A percentile compares a stretch with the other conserved stretches of the same genome.
These are phyloP conservation scores for Callithrix jacchus DNA, from an alignment of 2,113 vertebrate species.

Conservation along the genomic window DNA sequence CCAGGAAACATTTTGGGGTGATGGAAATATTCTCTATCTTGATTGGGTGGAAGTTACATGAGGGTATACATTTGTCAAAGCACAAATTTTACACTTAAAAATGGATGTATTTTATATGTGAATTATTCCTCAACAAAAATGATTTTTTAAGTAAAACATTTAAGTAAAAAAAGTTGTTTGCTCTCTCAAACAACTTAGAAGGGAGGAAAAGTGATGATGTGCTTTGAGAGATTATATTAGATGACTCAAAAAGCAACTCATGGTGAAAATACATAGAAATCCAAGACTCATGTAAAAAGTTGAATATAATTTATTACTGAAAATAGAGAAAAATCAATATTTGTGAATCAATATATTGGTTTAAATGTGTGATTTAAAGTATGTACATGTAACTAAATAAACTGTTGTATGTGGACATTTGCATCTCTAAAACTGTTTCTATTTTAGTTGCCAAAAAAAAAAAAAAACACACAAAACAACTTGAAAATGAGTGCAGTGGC, in stretches of 20 bases:
- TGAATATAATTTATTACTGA: not conserved
- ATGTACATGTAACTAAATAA: conserved; percentile 8
- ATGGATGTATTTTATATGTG: not conserved
- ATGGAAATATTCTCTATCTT: not conserved
- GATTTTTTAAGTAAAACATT: not conserved
- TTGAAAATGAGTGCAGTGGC: not conserved
- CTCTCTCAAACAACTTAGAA: not conserved
- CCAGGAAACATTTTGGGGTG: not conserved
- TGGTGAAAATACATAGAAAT: not conserved
- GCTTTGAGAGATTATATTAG: conserved; percentile 15
- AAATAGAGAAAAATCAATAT: conserved; percentile 6
- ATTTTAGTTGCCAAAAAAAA: conserved; percentile 12
- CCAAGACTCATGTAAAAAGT: not conserved
- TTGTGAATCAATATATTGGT: not conserved
- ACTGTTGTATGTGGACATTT: not conserved
- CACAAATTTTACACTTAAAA: conserved; percentile 1
- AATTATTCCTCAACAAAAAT: not conserved
- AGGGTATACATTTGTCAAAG: not conserved
- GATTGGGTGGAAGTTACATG: not conserved
- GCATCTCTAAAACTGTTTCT: conserved; percentile 37
- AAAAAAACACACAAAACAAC: not conserved
- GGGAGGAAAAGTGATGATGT: not conserved
- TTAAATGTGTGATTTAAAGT: not conserved
- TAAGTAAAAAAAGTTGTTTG: no score
- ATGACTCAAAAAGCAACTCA: not conserved